Base-by-base conservation (phyloP, 2,113 vertebrate species). In the Anhinga anhinga region DNA sequence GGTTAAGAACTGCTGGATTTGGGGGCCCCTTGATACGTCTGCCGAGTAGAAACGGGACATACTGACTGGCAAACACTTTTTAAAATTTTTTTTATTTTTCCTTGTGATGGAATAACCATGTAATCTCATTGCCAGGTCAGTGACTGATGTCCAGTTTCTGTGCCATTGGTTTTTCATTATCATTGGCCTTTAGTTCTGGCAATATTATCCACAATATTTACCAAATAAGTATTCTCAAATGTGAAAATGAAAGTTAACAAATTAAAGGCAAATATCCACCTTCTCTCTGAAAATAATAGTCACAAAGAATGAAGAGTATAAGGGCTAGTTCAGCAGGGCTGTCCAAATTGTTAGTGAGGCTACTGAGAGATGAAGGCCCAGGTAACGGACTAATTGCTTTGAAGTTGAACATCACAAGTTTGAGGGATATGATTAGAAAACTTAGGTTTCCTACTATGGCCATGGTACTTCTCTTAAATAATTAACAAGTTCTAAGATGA, bases 371-470 rank as follows among this genome's bases (percentile, higher is more conserved):
- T 87, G 66, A 87, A 95, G 70, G 62, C 47, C 56, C 61, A 72
- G 73, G 65, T 95, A 94, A 94, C 85, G 70, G 91, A 72, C 69
- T 96, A 95, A 95, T 82, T 95, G 86, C 81, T 89, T 93, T 91
- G 65, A 80, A 95, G 88, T n/a, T n/a, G 62, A 93, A 47, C 73
- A 82, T 71, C 72, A 16, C 0, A 0, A 78, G 69, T 78, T 78
- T 62, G 83, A 95, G 36, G 52, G 47, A 45, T 67, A 71, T 34
- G 47, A 79, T 95, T 92, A 82, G 63, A 76, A 95, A 95, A 94
- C 3, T 72, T 87, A 42, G 5, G n/a, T 95, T 86, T 93, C 36
- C 78, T 77, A 29, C 77, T 66, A 34, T 29, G 73, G 72, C 69
- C 47, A 6, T 15, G 23, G 44, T 85, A 45, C 53, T 94, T 79